These are phyloP conservation scores for Xestia rhomboidea DNA, from an alignment of 2,888 invertebrate species.

Conservation along the genomic window DNA sequence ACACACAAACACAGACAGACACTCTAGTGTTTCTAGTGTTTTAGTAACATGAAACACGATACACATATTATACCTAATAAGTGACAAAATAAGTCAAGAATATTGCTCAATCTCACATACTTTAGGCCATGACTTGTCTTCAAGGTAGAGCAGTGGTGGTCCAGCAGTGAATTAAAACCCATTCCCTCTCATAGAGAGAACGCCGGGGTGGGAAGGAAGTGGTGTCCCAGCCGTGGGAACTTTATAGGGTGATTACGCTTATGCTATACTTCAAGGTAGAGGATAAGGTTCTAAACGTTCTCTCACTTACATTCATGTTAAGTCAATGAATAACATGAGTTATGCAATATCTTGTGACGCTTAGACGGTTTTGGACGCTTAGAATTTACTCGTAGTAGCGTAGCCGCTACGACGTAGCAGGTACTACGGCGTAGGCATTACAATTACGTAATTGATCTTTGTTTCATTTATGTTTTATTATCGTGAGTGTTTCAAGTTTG, in stretches of 20 bases:
- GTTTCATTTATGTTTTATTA: neutral
- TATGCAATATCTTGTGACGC: neutral
- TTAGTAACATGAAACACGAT: neutral
- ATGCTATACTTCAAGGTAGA: neutral
- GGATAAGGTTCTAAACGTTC: too few species aligned
- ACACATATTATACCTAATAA: neutral
- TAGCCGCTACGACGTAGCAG: slow-evolving; percentile 20
- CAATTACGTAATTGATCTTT: neutral
- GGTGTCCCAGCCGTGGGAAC: neutral
- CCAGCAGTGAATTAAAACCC: neutral
- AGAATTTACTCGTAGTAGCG: neutral
- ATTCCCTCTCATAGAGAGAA: neutral
- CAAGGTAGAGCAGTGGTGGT: neutral
- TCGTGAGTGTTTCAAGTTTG: neutral
- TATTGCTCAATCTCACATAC: neutral
- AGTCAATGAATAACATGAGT: neutral
- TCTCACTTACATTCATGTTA: neutral
- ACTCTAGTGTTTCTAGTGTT: neutral
- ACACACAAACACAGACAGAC: neutral
- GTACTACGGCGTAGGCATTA: slow-evolving; percentile 9
- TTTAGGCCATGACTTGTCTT: neutral
- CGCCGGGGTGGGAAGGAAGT: too few species aligned
- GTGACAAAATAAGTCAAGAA: neutral
- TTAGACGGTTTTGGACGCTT: neutral
- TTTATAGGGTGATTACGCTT: neutral